Evolutionary conservation across 2,797 vertebrate genomes (phyloP), one percentile per base, ranked within the genome.

Genomic region (Odontamblyopus lacepedii): DNA sequence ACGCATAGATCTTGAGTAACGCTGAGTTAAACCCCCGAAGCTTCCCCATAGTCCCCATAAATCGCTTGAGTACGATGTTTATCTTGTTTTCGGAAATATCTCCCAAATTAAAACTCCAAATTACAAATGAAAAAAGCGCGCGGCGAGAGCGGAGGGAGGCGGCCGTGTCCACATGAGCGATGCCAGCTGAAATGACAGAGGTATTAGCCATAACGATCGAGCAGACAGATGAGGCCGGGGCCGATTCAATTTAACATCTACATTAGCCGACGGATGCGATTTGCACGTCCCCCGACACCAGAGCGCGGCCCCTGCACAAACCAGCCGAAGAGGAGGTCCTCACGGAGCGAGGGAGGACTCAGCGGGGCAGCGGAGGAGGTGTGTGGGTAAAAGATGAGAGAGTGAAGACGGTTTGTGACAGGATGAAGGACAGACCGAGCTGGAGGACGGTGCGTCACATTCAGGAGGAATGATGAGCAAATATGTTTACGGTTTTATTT

Each of bases 211-310:
- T 88, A 91, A 90, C 78, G 85, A 89, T 89, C 78, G 77, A 59
- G 70, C 76, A 87, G 88, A 91, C 85, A 90, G 93, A 93, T 92
- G 89, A 92, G 89, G 84, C 85, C 75, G 70, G 78, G 88, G 89
- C 83, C 80, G 75, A 93, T 93, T 92, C 87, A 91, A 93, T 93
- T 92, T 90, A 87, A 88, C 89, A 83, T 92, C 85, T 86, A 84
- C 87, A 91, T 93, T 88, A 90, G 92, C 88, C 70, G 69, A 78
- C 76, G 91, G 90, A 93, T 90, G 83, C 81, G 86, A 93, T 92
- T 91, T 89, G 88, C 63, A 61, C 77, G 62, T 30, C 79, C 77
- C 78, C 84, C 41, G 72, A 67, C 79, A 76, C 4, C 71, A 67
- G 66, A 61, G 44, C 70, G 60, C 69, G 18, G 57, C 44, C 48